phyloP scores from a whole-genome alignment of 1,140 invertebrate species.

The Akabosia matsudoensis region DNA sequence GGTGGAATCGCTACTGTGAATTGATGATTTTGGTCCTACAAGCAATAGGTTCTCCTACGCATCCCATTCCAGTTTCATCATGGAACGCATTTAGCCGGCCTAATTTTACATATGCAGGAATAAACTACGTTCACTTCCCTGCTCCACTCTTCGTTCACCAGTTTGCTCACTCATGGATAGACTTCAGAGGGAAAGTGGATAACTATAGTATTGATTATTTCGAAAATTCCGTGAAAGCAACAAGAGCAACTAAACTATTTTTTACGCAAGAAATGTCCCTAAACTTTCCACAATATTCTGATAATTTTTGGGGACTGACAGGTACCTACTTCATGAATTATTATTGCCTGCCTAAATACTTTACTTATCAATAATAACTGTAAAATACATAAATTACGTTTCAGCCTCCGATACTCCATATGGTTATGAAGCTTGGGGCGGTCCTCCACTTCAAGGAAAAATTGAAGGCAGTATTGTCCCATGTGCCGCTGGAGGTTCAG shows the following conservation, averaged over 20 bases:
- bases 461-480: conserved; percentile 44
- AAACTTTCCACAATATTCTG: conserved; percentile 26
- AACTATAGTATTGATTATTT: conserved; percentile 38
- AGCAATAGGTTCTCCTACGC: conserved; percentile 37
- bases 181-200: conserved; percentile 30
- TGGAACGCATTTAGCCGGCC: conserved; percentile 39
- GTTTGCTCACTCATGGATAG: conserved; percentile 38
- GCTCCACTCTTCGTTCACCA: conserved; percentile 43
- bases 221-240: conserved; percentile 40
- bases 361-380: no score
- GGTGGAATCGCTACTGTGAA: conserved; percentile 44
- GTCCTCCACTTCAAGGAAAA: conserved; percentile 37
- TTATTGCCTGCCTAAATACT: neutral
- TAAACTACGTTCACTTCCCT: conserved; percentile 36
- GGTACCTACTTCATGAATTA: no score
- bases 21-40: conserved; percentile 40
- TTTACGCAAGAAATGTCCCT: conserved; percentile 10
- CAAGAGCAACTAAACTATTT: conserved; percentile 31
- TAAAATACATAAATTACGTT: no score
- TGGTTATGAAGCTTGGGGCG: conserved; percentile 43
- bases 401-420: conserved; percentile 41
- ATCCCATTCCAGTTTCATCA: conserved; percentile 32
- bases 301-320: conserved; percentile 44
- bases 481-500: conserved; percentile 43
- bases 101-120: conserved; percentile 26